Base-by-base conservation (phyloP, 2,113 vertebrate genomes). In the Tretioscincus oriximinensis region DNA sequence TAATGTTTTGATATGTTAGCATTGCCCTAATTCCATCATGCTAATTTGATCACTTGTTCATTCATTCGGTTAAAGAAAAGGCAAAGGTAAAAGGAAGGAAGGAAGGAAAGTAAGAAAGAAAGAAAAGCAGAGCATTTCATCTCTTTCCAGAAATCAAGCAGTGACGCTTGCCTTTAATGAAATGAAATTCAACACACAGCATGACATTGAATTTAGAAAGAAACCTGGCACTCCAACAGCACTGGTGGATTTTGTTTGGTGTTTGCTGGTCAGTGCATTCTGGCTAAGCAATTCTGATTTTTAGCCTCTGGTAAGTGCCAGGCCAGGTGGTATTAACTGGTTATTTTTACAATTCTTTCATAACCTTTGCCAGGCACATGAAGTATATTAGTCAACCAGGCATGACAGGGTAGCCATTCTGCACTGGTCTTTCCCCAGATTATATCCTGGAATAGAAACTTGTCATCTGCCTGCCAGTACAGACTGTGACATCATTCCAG, bases 11-110 rank as follows among this genome's bases (percentile, higher is more conserved):
- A 63, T 80, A 84, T 88, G 79, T 86, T 85, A 90, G 31, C 77
- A 80, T 82, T 68, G 65, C 51, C 66, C 80, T 93, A 92, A 92
- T 90, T 78, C 80, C 85, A 81, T 89, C 87, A 76, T 77, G 88
- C 81, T 92, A 91, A 93, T 92, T 93, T 89, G 90, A 81, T 86
- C 86, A 90, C 89, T 89, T 91, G 87, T 84, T 87, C 90, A 85
- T 90, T 84, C 91, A 84, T 90, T 84, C 91, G 84, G 82, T 83
- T 90, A 90, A 93, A 70, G 79, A 82, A 90, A 21, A 26, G 86
- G 88, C 88, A 87, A 83, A 85, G 14, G 4, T 18, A 18, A 18
- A 58, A 58, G 54, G 14, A 58, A 58, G 14, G 14, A 16, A 58
- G 14, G 14, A 51, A 51, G 8, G 51, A 51, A 51, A 16, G 51